phyloP scores from a whole-genome alignment of 1,140 invertebrate genomes.

The Sitobion miscanthi region DNA sequence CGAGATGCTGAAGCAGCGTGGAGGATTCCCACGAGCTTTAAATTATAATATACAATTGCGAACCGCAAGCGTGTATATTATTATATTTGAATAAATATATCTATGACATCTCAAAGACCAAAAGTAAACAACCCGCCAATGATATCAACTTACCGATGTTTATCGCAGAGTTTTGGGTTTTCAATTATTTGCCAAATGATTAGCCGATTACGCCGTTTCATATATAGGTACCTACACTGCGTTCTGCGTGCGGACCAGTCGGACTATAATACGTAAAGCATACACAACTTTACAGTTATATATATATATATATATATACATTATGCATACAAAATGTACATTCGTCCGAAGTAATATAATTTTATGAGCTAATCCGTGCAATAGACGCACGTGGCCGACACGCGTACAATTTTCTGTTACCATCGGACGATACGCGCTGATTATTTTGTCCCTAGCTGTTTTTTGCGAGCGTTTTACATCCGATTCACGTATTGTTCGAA shows the following conservation, averaged over 20 bases:
- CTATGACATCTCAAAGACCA: not conserved
- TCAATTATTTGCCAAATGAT: conserved; percentile 50
- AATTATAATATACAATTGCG: not conserved
- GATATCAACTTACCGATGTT: conserved; percentile 50
- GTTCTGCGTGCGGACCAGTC: not conserved
- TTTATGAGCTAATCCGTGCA: conserved; percentile 6
- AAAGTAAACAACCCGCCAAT: conserved; percentile 47
- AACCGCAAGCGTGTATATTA: not conserved
- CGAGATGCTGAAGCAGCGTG: not conserved
- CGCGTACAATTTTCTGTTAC: conserved; percentile 23
- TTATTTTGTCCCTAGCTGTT: conserved; percentile 51
- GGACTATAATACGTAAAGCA: not conserved
- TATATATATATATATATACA: not conserved
- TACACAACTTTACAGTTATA: not conserved
- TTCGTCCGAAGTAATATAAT: not conserved
- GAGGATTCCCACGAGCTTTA: conserved; percentile 14
- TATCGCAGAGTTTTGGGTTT: conserved; percentile 9
- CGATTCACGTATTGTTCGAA: not conserved
- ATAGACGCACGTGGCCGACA: conserved; percentile 32
- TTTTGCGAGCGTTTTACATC: not conserved
- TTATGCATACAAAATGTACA: not conserved
- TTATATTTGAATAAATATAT: not conserved
- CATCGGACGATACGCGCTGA: not conserved
- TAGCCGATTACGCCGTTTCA: conserved; percentile 22
- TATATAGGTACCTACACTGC: not conserved